Evolutionary conservation across 2,888 invertebrate genomes (phyloP).

Genomic region (Mactromeris polynyma): DNA sequence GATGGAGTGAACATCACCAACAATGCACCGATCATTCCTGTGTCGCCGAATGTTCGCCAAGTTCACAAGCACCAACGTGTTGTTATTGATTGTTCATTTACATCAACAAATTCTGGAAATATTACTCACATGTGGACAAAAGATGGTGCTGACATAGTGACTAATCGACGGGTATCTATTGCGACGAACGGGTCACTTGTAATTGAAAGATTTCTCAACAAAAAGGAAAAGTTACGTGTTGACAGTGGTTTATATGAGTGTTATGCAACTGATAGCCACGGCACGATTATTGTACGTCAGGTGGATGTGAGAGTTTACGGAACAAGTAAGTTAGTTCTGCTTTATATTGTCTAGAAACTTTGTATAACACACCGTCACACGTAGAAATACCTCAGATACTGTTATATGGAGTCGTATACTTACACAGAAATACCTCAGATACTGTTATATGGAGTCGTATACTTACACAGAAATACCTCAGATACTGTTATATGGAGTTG

Average conservation of each 20-base stretch:
- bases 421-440: too few relatives aligned
- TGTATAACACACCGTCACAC: too few relatives aligned
- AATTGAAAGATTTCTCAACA: constrained; percentile 55
- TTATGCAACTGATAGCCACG: constrained; percentile 66
- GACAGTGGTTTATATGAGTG: constrained; percentile 79
- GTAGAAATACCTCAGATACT: too few relatives aligned
- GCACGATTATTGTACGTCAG: constrained; percentile 73
- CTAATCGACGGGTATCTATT: constrained; percentile 53
- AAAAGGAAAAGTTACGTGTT: constrained; percentile 46
- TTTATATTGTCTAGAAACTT: not conserved
- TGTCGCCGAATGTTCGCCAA: constrained; percentile 10
- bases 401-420: too few relatives aligned
- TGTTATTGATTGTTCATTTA: constrained; percentile 50
- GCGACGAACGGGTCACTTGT: constrained; percentile 63
- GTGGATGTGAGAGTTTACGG: constrained; percentile 61
- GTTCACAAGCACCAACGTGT: constrained; percentile 49
- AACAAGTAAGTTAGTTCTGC: constrained; percentile 68
- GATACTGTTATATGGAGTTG: too few relatives aligned
- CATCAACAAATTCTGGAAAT: constrained; percentile 23
- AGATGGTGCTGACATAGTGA: constrained; percentile 39
- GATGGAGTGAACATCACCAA: not conserved
- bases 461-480: too few relatives aligned
- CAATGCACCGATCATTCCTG: not conserved
- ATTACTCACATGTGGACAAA: constrained; percentile 47
- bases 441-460: too few relatives aligned